Conservation (phyloP, 2,888 invertebrate genomes). For the Drosophila aldrichi region DNA sequence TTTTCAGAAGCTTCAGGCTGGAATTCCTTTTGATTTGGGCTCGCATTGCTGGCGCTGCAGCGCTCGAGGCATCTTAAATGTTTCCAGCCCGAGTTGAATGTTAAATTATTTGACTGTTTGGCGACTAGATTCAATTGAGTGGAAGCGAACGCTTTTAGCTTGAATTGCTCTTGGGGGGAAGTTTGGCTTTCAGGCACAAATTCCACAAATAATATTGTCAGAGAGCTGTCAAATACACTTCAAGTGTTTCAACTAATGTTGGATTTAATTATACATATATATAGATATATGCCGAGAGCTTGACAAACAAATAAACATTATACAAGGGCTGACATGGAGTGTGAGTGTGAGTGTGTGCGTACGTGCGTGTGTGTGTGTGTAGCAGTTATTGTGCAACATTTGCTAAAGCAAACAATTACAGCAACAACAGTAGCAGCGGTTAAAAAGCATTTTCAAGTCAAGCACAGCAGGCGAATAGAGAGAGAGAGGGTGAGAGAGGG, state of each 20-base stretch:
- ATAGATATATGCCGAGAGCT: slow-evolving; percentile 53
- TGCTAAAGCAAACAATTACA: slow-evolving; percentile 67
- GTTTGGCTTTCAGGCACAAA: slow-evolving; percentile 14
- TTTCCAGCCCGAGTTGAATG: slow-evolving; percentile 17
- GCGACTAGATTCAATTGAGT: slow-evolving; percentile 40
- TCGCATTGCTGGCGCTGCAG: slow-evolving; percentile 31
- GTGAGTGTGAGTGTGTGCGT: neutral
- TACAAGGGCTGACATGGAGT: slow-evolving; percentile 13
- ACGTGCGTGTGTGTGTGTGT: neutral
- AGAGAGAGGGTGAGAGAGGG: neutral
- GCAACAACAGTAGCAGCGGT: slow-evolving; percentile 25
- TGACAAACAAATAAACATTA: slow-evolving; percentile 57
- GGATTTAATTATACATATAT: slow-evolving; percentile 73
- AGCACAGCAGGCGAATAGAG: slow-evolving; percentile 54
- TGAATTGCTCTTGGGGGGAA: slow-evolving; percentile 23
- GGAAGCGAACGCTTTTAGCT: slow-evolving; percentile 39
- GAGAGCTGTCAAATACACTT: slow-evolving; percentile 59
- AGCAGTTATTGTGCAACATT: slow-evolving; percentile 49
- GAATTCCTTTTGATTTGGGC: slow-evolving; percentile 43
- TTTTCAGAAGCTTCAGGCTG: neutral
- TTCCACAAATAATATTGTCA: slow-evolving; percentile 62
- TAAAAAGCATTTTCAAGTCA: slow-evolving; percentile 73
- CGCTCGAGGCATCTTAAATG: neutral
- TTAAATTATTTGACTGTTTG: slow-evolving; percentile 17
- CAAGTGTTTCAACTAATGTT: slow-evolving; percentile 59